Base-by-base conservation (phyloP, 2,113 vertebrate genomes). In the Gnathonemus echidnorhynchus region DNA sequence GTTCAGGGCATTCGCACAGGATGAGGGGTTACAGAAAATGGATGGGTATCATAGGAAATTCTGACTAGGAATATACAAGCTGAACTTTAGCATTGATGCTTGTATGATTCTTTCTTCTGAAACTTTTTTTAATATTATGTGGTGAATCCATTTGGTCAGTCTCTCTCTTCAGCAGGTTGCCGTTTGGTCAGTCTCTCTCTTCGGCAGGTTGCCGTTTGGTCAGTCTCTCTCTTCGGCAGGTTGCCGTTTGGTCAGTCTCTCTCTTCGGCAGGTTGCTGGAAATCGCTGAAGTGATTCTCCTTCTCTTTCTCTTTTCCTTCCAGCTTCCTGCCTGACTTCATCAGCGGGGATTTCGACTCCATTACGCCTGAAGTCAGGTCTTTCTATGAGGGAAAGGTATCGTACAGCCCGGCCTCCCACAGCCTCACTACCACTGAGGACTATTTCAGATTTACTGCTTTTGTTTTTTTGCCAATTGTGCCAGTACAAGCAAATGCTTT, bases 331-430 rank as follows among this genome's bases (percentile, higher is more conserved):
- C 98, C 98, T 24, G 97, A 99, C 95, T 99, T 97, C 95, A 98
- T 99, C 96, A 99, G 93, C 89, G 98, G 98, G 91, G 98, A 99
- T 95, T 99, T 99, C 95, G 98, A 99, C 96, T 99, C 98, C 91
- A 97, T 99, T 94, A 95, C 93, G 74, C 95, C 96, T 46, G 97
- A 98, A 95, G 97, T 99, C 92, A 97, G 95, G 95, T 95, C 95
- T 31, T 99, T 97, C 96, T 99, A 98, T 93, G 91, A 93, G 74
- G 89, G 92, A 91, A 97, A 98, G 98, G 89, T 89, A 85, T 85
- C 13, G 11, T n/a, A 27, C 15, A 21, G 10, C 56, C 2, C 77
- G 3, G n/a, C n/a, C 42, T 17, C 15, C 9, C 35, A 24, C 27
- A 77, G 15, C 11, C 2, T 5, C 70, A 5, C 31, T 35, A 2